Conservation (phyloP, 2,888 invertebrate genomes). For the Oligia strigilis region DNA sequence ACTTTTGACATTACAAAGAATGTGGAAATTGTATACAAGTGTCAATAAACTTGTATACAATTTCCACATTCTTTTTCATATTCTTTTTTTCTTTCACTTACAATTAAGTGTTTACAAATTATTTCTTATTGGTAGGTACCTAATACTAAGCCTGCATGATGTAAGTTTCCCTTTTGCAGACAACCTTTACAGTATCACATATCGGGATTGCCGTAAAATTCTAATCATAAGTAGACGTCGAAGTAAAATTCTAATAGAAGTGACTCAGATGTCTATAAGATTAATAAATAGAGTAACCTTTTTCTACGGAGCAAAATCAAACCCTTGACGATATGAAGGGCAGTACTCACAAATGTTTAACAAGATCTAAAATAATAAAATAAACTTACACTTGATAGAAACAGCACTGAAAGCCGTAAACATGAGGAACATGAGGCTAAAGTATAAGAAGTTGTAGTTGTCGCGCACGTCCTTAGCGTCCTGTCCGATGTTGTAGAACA, state of each 20-base stretch:
- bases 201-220: background rate
- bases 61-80: too few relatives aligned
- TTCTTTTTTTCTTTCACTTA: too few relatives aligned
- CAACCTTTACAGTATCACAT: background rate
- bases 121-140: background rate
- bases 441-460: conserved; percentile 97
- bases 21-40: background rate
- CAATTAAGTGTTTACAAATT: background rate
- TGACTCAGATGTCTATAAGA: background rate
- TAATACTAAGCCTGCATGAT: background rate
- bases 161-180: background rate
- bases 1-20: background rate
- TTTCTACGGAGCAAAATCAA: background rate
- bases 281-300: too few relatives aligned
- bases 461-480: conserved; percentile 95
- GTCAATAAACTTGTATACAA: background rate
- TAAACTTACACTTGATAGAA: conserved; percentile 96
- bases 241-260: background rate
- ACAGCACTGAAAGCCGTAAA: conserved; percentile 98
- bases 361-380: background rate
- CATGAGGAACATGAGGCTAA: conserved; percentile 98
- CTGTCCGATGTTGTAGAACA: conserved; percentile 96
- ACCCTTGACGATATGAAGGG: background rate
- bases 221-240: too few relatives aligned
- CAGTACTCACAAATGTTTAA: background rate